Conservation (phyloP, 1,140 invertebrate species). For the Ptiloglossa arizonensis region DNA sequence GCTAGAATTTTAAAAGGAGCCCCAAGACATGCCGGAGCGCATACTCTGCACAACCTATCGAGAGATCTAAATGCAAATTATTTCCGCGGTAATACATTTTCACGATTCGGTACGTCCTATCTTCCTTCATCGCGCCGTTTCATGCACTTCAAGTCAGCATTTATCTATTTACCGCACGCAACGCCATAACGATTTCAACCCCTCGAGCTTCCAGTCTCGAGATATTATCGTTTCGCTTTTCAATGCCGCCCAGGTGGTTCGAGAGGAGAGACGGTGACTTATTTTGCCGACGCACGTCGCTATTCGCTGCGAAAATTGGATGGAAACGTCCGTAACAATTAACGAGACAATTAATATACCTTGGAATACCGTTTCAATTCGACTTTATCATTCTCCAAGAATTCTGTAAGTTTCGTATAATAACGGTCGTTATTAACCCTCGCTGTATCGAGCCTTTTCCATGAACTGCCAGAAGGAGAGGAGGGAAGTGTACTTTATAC, state of each 20-base stretch:
- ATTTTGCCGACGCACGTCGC: slow-evolving; percentile 1
- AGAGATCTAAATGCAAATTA: slow-evolving; percentile 50
- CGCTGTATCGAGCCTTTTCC: too few species aligned
- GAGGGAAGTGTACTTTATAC: too few species aligned
- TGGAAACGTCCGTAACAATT: background rate
- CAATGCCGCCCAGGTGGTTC: slow-evolving; percentile 10
- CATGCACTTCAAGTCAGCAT: slow-evolving; percentile 46
- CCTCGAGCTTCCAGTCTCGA: slow-evolving; percentile 8
- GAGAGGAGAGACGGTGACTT: slow-evolving; percentile 23
- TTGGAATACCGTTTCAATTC: too few species aligned
- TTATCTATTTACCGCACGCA: slow-evolving; percentile 52
- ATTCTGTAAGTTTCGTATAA: too few species aligned
- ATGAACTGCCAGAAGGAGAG: too few species aligned
- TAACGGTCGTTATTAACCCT: too few species aligned
- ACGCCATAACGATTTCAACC: slow-evolving; percentile 22
- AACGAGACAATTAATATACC: background rate
- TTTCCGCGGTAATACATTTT: slow-evolving; percentile 50
- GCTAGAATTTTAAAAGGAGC: slow-evolving; percentile 22
- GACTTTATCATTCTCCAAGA: too few species aligned
- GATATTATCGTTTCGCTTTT: slow-evolving; percentile 38
- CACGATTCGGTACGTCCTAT: slow-evolving; percentile 35
- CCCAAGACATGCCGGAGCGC: background rate
- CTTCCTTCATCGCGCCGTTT: slow-evolving; percentile 27
- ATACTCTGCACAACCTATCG: background rate
- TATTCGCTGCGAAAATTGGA: background rate